Evolutionary conservation across 2,888 invertebrate species (phyloP).

Genomic region (Caenorhabditis sinica): DNA sequence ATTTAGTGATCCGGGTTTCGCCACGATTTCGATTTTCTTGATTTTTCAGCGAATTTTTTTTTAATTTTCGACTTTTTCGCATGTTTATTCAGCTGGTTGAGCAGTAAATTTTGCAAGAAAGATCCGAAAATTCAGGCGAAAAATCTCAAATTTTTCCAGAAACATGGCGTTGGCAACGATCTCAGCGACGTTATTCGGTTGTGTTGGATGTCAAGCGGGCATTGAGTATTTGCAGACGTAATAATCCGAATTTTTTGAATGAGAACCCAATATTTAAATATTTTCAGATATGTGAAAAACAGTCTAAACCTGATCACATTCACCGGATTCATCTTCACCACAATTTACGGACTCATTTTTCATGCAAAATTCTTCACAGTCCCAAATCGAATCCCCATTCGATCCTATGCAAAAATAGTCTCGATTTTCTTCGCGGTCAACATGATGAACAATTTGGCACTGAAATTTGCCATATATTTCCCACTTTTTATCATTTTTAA

Average conservation of each 20-base stretch:
- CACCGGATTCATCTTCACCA: slow-evolving; percentile 74
- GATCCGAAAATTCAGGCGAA: not conserved
- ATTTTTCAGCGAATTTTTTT: not conserved
- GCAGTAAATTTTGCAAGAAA: not conserved
- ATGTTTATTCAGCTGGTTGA: not conserved
- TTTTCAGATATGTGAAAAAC: slow-evolving; percentile 68
- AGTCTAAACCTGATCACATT: slow-evolving; percentile 77
- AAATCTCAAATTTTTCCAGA: slow-evolving; percentile 16
- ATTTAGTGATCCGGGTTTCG: not conserved
- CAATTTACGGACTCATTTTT: slow-evolving; percentile 73
- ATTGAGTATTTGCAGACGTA: slow-evolving; percentile 77
- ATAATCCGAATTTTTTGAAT: not conserved
- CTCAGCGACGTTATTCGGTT: slow-evolving; percentile 68
- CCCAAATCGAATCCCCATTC: slow-evolving; percentile 67
- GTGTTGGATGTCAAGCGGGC: slow-evolving; percentile 77
- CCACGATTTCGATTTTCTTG: slow-evolving; percentile 1
- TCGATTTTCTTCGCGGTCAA: slow-evolving; percentile 93
- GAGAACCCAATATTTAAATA: no score
- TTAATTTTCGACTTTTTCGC: not conserved
- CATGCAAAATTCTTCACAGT: slow-evolving; percentile 74
- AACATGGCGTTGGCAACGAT: slow-evolving; percentile 61
- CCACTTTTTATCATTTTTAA: slow-evolving; percentile 98
- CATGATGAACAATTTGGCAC: slow-evolving; percentile 93
- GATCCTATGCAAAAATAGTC: slow-evolving; percentile 86
- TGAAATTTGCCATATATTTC: slow-evolving; percentile 96